Base-by-base conservation (phyloP, 1,140 invertebrate species). In the Delia radicum region DNA sequence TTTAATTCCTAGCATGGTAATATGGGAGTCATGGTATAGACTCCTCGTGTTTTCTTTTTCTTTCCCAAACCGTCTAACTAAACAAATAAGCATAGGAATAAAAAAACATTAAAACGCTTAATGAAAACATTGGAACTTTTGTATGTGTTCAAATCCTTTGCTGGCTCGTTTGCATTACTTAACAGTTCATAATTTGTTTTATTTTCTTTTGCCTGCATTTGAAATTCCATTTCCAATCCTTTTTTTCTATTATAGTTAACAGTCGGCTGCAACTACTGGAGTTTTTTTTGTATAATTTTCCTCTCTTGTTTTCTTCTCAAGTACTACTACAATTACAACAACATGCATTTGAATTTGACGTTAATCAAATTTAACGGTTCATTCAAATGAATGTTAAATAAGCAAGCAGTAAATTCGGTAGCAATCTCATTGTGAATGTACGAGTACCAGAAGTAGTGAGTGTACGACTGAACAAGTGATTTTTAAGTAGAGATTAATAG, bases 401-500 rank as follows among this genome's bases (percentile, higher is more conserved):
- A 13, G 33, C 18, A 55, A 55, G 48, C n/a, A 55, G 7, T 55
- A 55, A 55, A 55, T 55, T 55, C 48, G 48, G 48, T 55, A 55
- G 48, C 48, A 55, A 55, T 8, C n/a, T 55, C 5, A n/a, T n/a
- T n/a, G n/a, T n/a, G n/a, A n/a, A n/a, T n/a, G n/a, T n/a, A n/a
- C n/a, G n/a, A n/a, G n/a, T n/a, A n/a, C n/a, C n/a, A n/a, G n/a
- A n/a, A n/a, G n/a, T n/a, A n/a, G n/a, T n/a, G n/a, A n/a, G n/a
- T n/a, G n/a, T n/a, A n/a, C n/a, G 48, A 21, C 18, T 55, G 18
- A 55, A 21, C 21, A 18, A 55, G 18, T 55, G 48, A 55, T 55
- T 55, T 55, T 55, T 21, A 55, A 55, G 48, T 55, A 55, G 48
- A 55, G 48, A 55, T 55, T 55, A 55, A 55, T 55, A n/a, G 48